phyloP scores from a whole-genome alignment of 1,140 invertebrate species.

The Panonychus citri region DNA sequence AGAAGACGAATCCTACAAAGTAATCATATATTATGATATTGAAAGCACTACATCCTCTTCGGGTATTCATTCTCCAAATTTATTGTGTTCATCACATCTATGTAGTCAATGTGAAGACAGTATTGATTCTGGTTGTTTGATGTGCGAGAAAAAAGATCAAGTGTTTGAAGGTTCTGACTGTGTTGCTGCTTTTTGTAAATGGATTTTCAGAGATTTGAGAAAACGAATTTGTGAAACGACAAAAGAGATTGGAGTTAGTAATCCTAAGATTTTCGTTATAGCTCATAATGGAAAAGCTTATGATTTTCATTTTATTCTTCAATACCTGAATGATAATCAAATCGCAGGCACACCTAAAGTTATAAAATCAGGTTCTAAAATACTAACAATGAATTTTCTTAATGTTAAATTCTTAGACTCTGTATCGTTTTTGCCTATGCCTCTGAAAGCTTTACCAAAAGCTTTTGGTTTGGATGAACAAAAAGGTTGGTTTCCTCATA shows the following conservation, averaged over 20 bases:
- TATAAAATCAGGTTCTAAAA: not conserved
- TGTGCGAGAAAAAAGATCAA: not conserved
- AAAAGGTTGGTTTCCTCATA: slow-evolving; percentile 7
- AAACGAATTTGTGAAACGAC: not conserved
- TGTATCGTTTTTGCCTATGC: not conserved
- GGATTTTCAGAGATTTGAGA: not conserved
- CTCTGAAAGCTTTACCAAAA: not conserved
- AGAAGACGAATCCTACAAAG: not conserved
- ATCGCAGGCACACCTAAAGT: not conserved
- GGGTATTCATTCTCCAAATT: not conserved
- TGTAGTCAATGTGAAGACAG: not conserved
- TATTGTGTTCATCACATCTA: not conserved
- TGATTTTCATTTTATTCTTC: slow-evolving; percentile 5
- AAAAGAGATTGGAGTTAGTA: not conserved
- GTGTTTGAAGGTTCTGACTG: not conserved
- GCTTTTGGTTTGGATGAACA: not conserved
- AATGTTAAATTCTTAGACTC: slow-evolving; percentile 5
- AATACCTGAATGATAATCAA: not conserved
- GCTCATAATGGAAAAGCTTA: slow-evolving; percentile 2
- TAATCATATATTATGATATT: not conserved
- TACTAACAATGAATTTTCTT: not conserved
- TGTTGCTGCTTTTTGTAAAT: not conserved
- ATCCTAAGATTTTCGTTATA: not conserved
- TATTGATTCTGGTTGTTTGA: not conserved
- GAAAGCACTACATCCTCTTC: not conserved